Base-by-base conservation (phyloP, 2,797 vertebrate genomes). In the Epinephelus malabaricus region DNA sequence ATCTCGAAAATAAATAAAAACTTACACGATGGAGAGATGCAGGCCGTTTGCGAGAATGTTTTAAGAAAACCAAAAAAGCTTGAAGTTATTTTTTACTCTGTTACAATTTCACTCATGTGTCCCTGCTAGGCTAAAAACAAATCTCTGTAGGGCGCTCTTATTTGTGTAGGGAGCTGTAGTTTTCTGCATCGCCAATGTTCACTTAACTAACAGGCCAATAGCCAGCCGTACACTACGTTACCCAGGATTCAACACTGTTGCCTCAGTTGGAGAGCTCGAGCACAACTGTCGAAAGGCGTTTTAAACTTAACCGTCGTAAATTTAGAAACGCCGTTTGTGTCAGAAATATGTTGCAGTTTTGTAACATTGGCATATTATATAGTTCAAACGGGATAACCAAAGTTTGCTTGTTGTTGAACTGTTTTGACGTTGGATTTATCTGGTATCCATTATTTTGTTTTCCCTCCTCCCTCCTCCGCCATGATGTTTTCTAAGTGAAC, bases 401-500 rank as follows among this genome's bases (percentile, higher is more conserved):
- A 3, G 0, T 43, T 12, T 40, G 4, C 2, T 40, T 15, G 2
- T n/a, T n/a, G 14, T 50, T 34, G 1, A 27, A 19, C 25, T 19
- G 63, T 19, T 7, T 50, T 86, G 27, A 5, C 61, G 90, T 91
- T 93, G 79, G 78, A 92, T 93, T 59, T 87, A 63, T 96, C 93
- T 93, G 94, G 14, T 63, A 79, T 96, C 90, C 55, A 95, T 95
- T 94, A 90, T 59, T 89, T 91, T 94, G 92, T 93, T 94, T 93
- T 91, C 82, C 86, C 81, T 86, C 89, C 83, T 88, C 75, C 83
- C 88, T 87, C 75, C 86, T 92, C 94, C 95, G 95, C 96, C 95
- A 96, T 96, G 94, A 96, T 96, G 94, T 96, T 95, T 92, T 87
- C 72, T 74, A 77, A 84, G 90, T 88, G 88, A 85, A 65, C 82